Percentiles rank a stretch among this genome's conserved stretches.
Conservation (phyloP, 2,888 invertebrate genomes). For the Lumbricus terrestris region DNA sequence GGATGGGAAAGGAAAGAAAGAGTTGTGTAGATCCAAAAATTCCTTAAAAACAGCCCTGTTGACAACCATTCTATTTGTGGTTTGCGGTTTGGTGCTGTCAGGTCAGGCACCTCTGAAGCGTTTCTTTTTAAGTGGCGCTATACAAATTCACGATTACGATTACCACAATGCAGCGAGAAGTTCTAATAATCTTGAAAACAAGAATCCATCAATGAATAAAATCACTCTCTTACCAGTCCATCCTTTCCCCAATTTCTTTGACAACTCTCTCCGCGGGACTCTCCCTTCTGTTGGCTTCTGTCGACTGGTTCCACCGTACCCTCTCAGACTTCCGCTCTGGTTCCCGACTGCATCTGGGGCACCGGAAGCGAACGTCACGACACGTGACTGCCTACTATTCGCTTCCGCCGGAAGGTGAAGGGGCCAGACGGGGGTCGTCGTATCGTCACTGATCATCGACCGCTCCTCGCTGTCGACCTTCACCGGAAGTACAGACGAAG, state of each 20-base stretch:
- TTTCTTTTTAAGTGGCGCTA: too few relatives aligned
- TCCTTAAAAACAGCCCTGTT: too few relatives aligned
- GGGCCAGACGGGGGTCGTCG: neutral
- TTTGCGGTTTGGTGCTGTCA: too few relatives aligned
- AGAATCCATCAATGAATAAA: neutral
- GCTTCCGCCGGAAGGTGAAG: neutral
- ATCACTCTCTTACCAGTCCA: neutral
- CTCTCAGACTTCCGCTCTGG: neutral
- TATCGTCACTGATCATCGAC: neutral
- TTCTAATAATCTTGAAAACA: too few relatives aligned
- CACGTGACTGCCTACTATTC: conserved; percentile 4
- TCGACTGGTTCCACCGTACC: neutral
- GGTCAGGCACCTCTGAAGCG: too few relatives aligned
- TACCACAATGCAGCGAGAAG: too few relatives aligned
- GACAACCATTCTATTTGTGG: too few relatives aligned
- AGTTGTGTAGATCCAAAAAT: too few relatives aligned
- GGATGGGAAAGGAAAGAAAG: too few relatives aligned
- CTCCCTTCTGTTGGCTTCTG: neutral
- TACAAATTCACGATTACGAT: too few relatives aligned
- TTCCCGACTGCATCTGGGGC: neutral
- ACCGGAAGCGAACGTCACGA: neutral
- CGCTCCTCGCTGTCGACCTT: neutral
- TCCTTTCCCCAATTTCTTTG: neutral
- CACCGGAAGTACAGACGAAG: neutral
- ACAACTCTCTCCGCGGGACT: neutral